Evolutionary conservation across 1,140 invertebrate genomes (phyloP), one percentile per base, ranked within the genome.

Genomic region (Diploscapter pachys): DNA sequence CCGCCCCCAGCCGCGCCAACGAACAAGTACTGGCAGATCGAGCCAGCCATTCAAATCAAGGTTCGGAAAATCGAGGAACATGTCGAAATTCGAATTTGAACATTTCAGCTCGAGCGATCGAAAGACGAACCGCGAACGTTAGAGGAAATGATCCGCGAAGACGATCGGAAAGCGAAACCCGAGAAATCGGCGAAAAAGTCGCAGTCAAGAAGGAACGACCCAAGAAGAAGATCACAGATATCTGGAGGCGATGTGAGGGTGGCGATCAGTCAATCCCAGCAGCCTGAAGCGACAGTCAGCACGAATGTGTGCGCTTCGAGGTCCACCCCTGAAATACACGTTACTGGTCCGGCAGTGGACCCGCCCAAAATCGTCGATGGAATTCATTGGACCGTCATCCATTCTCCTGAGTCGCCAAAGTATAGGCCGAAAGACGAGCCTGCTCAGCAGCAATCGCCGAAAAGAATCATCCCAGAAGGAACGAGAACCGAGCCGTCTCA

Each of bases 1-100:
- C 74, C 74, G 3, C 59, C 74, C 13, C 9, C 11, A 9, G 52
- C 57, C 6, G 13, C 53, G 53, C 4, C 56, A 4, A 76, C 63
- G 2, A 74, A 74, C 63, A 56, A 67, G 59, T 74, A 74, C 49
- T 74, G 73, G 73, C 73, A 74, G 50, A 74, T 74, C 4, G 73
- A 74, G 55, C 65, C 73, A 11, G 73, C 66, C 5, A 67, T 59
- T 49, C 52, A 51, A 13, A 4, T 65, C n/a, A 69, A 57, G 48
- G 61, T 31, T 31, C 54, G 48, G 63, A 74, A 53, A 67, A 68
- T 31, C 31, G 31, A 31, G 31, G 31, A 31, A 31, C 31, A 31
- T 31, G 0, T 31, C 31, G 31, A 31, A 31, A 31, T 31, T 31
- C 31, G 31, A 31, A 31, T 31, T 31, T 31, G 31, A 31, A 31